A percentile compares a stretch with the other conserved stretches of the same genome.
Evolutionary conservation across 2,888 invertebrate species (phyloP).

Genomic region (Drosophila nigritarsus): DNA sequence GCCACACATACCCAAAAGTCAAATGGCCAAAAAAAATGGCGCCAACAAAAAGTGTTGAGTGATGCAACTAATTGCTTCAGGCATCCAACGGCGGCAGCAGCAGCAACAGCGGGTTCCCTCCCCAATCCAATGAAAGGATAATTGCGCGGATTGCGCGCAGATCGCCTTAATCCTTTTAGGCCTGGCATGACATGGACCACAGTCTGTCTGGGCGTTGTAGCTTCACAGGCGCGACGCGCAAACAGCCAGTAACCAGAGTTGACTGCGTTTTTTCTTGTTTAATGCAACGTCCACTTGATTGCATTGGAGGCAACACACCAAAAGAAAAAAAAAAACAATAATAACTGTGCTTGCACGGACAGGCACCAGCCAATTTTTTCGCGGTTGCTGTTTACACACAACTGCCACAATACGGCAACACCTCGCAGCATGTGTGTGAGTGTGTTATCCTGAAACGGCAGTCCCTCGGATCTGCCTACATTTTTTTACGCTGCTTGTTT

Average conservation of each 20-base stretch:
- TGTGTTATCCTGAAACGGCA: slow-evolving; percentile 51
- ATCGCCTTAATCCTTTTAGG: slow-evolving; percentile 82
- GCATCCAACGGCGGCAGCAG: slow-evolving; percentile 40
- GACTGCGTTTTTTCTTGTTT: slow-evolving; percentile 36
- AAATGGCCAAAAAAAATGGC: slow-evolving; percentile 56
- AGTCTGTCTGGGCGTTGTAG: slow-evolving; percentile 31
- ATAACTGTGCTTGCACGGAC: slow-evolving; percentile 28
- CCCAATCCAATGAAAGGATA: slow-evolving; percentile 76
- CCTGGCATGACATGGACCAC: slow-evolving; percentile 48
- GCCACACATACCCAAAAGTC: slow-evolving; percentile 72
- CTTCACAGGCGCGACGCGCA: slow-evolving; percentile 45
- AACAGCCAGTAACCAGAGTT: slow-evolving; percentile 32
- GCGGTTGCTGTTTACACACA: slow-evolving; percentile 61
- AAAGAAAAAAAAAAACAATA: slow-evolving; percentile 3
- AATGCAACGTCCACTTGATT: slow-evolving; percentile 77
- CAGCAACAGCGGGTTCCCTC: slow-evolving; percentile 3
- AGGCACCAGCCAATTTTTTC: slow-evolving; percentile 64
- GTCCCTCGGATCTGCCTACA: slow-evolving; percentile 31
- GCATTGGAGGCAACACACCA: slow-evolving; percentile 58
- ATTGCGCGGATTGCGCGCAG: slow-evolving; percentile 81
- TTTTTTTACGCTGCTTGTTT: slow-evolving; percentile 36
- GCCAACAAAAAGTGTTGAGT: slow-evolving; percentile 65
- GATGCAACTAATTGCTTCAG: slow-evolving; percentile 80
- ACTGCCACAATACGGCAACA: slow-evolving; percentile 60
- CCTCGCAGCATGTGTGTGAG: slow-evolving; percentile 31